phyloP scores from a whole-genome alignment of 2,888 invertebrate genomes.

The Perdita meconis region DNA sequence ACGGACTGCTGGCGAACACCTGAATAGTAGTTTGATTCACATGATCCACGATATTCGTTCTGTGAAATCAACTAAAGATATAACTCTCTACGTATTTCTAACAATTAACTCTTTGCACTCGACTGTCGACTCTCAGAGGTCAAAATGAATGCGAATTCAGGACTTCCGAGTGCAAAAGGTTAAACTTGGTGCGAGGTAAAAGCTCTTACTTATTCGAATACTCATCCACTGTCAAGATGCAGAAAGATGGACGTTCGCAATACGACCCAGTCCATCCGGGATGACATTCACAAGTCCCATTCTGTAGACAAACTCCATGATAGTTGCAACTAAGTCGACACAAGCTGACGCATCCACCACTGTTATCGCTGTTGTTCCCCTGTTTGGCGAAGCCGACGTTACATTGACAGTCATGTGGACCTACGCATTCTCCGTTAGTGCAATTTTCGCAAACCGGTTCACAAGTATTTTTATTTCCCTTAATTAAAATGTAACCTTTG shows the following conservation, averaged over 20 bases:
- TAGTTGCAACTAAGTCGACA: conserved; percentile 78
- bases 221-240: conserved; percentile 35
- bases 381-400: conserved; percentile 81
- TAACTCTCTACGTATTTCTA: neutral
- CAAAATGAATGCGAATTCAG: no score
- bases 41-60: conserved; percentile 23
- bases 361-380: conserved; percentile 29
- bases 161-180: no score
- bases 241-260: conserved; percentile 67
- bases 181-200: no score
- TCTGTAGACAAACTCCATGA: conserved; percentile 68
- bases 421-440: conserved; percentile 84
- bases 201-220: conserved; percentile 27
- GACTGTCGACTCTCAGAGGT: no score
- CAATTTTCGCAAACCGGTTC: conserved; percentile 77
- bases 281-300: conserved; percentile 75
- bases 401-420: conserved; percentile 81
- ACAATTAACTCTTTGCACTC: no score
- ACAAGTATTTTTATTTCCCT: conserved; percentile 34
- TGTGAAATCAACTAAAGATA: conserved; percentile 7
- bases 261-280: conserved; percentile 73
- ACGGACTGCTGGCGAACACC: conserved; percentile 36
- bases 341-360: conserved; percentile 70
- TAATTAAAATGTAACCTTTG: conserved; percentile 25
- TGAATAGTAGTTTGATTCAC: conserved; percentile 37